These are phyloP conservation scores for Ramphastos sulfuratus DNA, from an alignment of 2,113 vertebrate species.

Conservation along the genomic window DNA sequence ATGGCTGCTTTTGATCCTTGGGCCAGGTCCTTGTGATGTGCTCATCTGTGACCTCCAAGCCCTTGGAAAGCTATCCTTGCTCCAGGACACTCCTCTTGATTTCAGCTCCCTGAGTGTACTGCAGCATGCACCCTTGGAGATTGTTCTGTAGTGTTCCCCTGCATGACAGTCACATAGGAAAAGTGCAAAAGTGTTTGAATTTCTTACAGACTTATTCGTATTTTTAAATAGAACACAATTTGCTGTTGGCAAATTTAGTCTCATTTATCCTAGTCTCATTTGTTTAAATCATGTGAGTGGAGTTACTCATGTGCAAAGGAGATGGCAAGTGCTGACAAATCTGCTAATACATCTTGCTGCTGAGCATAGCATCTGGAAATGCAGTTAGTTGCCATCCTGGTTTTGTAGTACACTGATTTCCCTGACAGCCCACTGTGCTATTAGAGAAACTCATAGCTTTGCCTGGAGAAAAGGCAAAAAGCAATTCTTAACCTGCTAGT, in stretches of 20 bases:
- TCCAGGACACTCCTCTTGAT: background rate
- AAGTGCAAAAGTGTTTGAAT: background rate
- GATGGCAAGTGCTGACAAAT: conserved; percentile 36
- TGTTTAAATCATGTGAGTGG: conserved; percentile 18
- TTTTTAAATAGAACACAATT: conserved; percentile 46
- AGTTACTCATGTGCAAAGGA: conserved; percentile 44
- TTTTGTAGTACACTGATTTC: conserved; percentile 30
- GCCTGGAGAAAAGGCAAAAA: background rate
- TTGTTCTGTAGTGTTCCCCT: background rate
- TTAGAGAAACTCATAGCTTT: background rate
- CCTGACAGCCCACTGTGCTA: background rate
- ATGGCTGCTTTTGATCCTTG: background rate
- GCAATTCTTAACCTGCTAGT: background rate
- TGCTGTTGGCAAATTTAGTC: conserved; percentile 51
- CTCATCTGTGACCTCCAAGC: background rate
- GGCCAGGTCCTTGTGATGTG: background rate
- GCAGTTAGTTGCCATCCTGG: background rate
- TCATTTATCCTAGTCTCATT: conserved; percentile 34
- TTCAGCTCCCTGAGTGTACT: background rate
- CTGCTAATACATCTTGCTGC: conserved; percentile 34
- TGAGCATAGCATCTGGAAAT: conserved; percentile 22
- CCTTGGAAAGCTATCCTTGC: background rate
- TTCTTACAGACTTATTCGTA: background rate
- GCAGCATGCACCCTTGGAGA: background rate
- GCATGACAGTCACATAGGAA: background rate